A percentile compares a stretch with the other conserved stretches of the same genome.
Evolutionary conservation across 2,797 vertebrate genomes (phyloP).

Genomic region (Prunella strophiata): DNA sequence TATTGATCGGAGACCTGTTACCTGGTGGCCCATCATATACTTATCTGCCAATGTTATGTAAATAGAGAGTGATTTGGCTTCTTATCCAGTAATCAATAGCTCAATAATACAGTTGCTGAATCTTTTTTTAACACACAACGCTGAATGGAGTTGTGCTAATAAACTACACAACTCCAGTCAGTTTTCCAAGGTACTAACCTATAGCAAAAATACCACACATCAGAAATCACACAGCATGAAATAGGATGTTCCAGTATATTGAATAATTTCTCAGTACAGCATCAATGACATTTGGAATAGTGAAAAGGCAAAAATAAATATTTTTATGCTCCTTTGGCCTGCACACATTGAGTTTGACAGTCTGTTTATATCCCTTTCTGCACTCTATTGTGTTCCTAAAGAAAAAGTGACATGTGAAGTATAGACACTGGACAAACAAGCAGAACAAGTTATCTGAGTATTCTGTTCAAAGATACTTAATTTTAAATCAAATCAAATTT

Average conservation of each 20-base stretch:
- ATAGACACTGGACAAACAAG: not conserved
- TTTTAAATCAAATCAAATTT: not conserved
- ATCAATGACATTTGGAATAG: conserved; percentile 18
- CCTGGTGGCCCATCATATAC: not conserved
- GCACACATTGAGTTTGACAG: not conserved
- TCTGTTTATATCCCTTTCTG: not conserved
- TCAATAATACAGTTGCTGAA: not conserved
- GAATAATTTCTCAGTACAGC: not conserved
- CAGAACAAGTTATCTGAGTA: not conserved
- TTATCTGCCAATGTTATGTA: not conserved
- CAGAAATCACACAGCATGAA: conserved; percentile 34
- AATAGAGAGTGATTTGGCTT: not conserved
- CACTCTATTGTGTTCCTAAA: not conserved
- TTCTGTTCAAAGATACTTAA: not conserved
- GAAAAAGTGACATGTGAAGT: not conserved
- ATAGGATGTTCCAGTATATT: conserved; percentile 25
- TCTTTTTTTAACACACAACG: not conserved
- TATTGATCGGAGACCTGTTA: not conserved
- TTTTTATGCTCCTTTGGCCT: not conserved
- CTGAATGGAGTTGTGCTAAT: not conserved
- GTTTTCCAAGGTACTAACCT: not conserved
- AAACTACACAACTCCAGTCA: not conserved
- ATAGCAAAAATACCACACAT: not conserved
- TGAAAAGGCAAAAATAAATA: not conserved
- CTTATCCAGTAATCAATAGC: not conserved